Percentiles rank a stretch among this genome's conserved stretches.
Evolutionary conservation across 1,140 invertebrate genomes (phyloP).

Genomic region (Panulirus ornatus): DNA sequence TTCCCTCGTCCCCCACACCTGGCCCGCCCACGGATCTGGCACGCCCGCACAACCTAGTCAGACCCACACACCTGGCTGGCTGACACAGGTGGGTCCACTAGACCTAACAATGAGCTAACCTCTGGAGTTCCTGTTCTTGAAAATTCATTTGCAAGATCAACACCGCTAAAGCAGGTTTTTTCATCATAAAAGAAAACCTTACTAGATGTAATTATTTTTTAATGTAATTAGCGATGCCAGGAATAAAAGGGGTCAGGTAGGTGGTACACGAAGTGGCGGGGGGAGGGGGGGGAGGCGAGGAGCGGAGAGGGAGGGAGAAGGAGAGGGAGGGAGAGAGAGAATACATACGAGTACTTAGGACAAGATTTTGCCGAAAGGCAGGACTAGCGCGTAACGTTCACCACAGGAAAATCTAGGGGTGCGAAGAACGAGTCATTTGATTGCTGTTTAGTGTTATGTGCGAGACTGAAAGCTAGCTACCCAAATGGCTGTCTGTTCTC

Average conservation of each 20-base stretch:
- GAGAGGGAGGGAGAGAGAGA: background rate
- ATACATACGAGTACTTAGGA: too few relatives aligned
- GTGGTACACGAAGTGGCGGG: too few relatives aligned
- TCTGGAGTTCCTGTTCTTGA: background rate
- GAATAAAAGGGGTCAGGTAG: background rate
- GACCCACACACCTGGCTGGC: background rate
- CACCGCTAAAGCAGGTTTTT: background rate
- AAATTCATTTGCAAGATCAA: background rate
- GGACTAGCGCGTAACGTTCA: too few relatives aligned
- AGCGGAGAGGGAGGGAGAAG: background rate
- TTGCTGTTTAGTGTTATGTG: too few relatives aligned
- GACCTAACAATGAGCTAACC: background rate
- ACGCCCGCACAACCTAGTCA: background rate
- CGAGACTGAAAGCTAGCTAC: too few relatives aligned
- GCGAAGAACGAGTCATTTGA: too few relatives aligned
- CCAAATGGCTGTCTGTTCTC: too few relatives aligned
- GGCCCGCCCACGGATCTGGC: background rate
- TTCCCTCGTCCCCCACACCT: background rate
- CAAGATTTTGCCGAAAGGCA: too few relatives aligned
- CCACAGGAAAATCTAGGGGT: too few relatives aligned
- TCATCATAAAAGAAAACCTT: background rate
- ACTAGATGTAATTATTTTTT: conserved; percentile 3
- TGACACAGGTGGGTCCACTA: background rate
- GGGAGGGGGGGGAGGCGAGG: background rate
- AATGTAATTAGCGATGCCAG: background rate